Base-by-base conservation (phyloP, 2,797 vertebrate species). In the Catamblyrhynchus diadema region DNA sequence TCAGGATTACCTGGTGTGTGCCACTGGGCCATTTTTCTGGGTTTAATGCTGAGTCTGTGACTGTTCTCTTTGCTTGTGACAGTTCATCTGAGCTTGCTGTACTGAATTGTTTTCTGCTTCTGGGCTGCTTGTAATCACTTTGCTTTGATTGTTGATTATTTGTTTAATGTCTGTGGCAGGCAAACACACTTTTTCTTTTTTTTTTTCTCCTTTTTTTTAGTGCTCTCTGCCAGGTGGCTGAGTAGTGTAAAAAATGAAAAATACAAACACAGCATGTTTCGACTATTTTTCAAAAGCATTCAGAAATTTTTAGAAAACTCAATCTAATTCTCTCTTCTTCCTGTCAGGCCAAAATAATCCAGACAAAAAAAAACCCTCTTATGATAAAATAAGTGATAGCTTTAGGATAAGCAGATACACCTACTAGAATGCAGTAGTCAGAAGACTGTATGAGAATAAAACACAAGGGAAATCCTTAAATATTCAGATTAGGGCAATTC, bases 121-220 rank as follows among this genome's bases (percentile, higher is more conserved):
- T 88, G 48, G 62, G 77, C 91, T 95, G 41, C 71, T 95, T 94
- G 85, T 88, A 94, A 94, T 79, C 9, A 0, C 42, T 94, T 91
- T 94, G 48, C 48, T 96, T 94, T 84, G 91, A 35, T 93, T 88
- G 71, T 81, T 94, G 62, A 32, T 86, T 94, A 83, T 96, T 95
- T 91, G 65, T 78, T 93, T 91, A 70, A 91, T 88, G 70, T 94
- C 74, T 90, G 28, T 88, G 81, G 69, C 70, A 95, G 64, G 57
- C 6, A 85, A 80, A 81, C 28, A 42, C 3, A 50, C 28, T 37
- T 56, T 54, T n/a, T 30, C 5, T 72, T 47, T 67, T 48, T 45
- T 53, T n/a, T 22, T 71, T 15, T 8, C 4, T 3, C 5, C 5
- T 10, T 5, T 10, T 25, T 71, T 75, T 66, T 0, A 8, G 37